These are phyloP conservation scores for Cassiopea andromeda DNA, from an alignment of 30 jellyfish, hydroid and myxozoan genomes.

Conservation along the genomic window DNA sequence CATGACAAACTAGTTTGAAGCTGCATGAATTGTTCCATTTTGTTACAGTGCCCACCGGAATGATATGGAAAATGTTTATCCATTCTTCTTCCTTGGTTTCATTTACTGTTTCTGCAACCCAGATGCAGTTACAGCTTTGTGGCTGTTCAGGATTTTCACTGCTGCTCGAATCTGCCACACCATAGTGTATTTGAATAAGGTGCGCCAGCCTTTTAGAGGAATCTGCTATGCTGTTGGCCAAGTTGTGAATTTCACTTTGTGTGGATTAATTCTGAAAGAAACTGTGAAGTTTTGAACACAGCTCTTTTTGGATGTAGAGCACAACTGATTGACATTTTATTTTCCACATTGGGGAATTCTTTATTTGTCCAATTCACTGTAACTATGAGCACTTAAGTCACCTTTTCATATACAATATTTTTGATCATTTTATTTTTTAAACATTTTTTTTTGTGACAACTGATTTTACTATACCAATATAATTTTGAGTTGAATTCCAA, in stretches of 20 bases:
- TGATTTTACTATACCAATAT: no score
- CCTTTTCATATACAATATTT: no score
- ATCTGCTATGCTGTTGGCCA: slow-evolving; percentile 22
- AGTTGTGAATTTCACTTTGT: slow-evolving; percentile 26
- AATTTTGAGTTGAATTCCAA: no score
- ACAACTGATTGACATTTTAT: no score
- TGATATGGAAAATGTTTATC: slow-evolving; percentile 65
- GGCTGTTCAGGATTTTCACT: slow-evolving; percentile 65
- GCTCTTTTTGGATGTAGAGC: no score
- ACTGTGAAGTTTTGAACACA: not conserved
- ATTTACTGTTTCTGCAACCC: slow-evolving; percentile 41
- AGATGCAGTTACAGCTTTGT: slow-evolving; percentile 17
- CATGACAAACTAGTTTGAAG: no score
- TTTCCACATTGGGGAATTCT: no score
- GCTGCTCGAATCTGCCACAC: slow-evolving; percentile 51
- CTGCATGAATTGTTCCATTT: not conserved
- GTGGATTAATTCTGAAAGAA: slow-evolving; percentile 7
- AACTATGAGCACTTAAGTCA: no score
- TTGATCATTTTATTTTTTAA: no score
- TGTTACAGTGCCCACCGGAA: slow-evolving; percentile 60
- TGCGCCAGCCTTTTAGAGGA: slow-evolving; percentile 55
- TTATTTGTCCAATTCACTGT: no score
- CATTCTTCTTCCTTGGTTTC: slow-evolving; percentile 62
- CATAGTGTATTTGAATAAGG: slow-evolving; percentile 35
- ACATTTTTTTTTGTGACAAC: no score